Evolutionary conservation across 1,140 invertebrate species (phyloP), one percentile per base, ranked within the genome.

Genomic region (Drosophila willistoni): DNA sequence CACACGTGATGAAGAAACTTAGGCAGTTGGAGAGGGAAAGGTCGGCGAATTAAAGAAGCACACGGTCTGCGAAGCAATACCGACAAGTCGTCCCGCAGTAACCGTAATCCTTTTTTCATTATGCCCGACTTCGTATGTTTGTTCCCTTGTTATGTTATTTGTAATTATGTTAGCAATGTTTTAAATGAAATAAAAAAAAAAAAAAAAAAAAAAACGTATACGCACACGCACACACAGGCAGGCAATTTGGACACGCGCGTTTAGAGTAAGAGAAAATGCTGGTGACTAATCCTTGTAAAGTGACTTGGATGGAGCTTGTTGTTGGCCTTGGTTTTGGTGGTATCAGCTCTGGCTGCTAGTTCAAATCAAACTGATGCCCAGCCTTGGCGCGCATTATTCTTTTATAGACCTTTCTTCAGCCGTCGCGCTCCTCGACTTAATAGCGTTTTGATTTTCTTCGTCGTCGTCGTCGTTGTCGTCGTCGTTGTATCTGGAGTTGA

Each of bases 341-440:
- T 83, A 36, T 36, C 34, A 68, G 80, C 79, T 64, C 71, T 77
- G 69, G 17, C 76, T 73, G 81, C 90, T 65, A 67, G 73, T 73
- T 82, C 73, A 62, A 89, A 77, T 82, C 89, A 86, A 80, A 91
- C 89, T 91, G 89, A 82, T 91, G 79, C 56, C 57, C 63, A 66
- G 66, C 55, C 77, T 81, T 86, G 81, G 81, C 76, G 84, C 66
- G 81, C 89, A 71, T 85, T 80, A 87, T 91, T 91, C 89, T 91
- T 91, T 85, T 91, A 91, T 91, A 91, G 89, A 91, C 89, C 90
- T 84, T 81, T 77, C 80, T 76, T 87, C 68, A 56, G 54, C 65
- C 59, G 59, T 36, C 34, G 34, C 65, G 25, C 63, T 59, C 68
- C 60, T 36, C 71, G 68, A 68, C 66, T 84, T 81, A 78, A 89